Percentiles rank a stretch among this genome's conserved stretches.
Evolutionary conservation across 2,888 invertebrate genomes (phyloP).

Genomic region (Chirona hameri): DNA sequence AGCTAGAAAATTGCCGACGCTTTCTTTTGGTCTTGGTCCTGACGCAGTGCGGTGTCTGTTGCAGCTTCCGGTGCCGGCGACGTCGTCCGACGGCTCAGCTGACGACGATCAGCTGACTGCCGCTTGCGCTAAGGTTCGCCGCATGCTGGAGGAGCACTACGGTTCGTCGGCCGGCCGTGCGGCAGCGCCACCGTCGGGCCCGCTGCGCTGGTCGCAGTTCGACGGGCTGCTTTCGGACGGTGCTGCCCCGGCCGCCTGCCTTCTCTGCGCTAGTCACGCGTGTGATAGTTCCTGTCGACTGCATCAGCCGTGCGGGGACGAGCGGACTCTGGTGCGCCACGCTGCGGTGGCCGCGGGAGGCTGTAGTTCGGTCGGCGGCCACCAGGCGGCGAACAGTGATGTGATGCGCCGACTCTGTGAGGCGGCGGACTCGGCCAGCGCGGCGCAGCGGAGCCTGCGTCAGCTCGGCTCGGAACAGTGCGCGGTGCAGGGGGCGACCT

Average conservation of each 20-base stretch:
- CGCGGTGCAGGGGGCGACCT: not conserved
- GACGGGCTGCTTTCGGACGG: not conserved
- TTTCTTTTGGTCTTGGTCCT: not conserved
- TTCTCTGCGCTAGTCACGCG: not conserved
- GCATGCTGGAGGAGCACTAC: constrained; percentile 12
- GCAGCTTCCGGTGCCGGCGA: not conserved
- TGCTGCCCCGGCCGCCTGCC: not conserved
- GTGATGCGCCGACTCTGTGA: not conserved
- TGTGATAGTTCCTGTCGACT: not conserved
- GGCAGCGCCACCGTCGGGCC: not conserved
- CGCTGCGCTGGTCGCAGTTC: constrained; percentile 14
- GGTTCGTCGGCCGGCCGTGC: not conserved
- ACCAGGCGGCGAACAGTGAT: not conserved
- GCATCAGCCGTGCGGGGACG: not conserved
- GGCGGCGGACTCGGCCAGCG: constrained; percentile 1
- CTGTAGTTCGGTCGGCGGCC: not conserved
- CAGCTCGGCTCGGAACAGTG: not conserved
- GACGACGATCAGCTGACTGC: not conserved
- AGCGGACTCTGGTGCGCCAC: not conserved
- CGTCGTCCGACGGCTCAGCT: not conserved
- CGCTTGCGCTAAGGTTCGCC: not conserved
- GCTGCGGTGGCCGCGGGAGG: not conserved
- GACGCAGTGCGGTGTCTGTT: not conserved
- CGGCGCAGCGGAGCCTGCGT: not conserved
- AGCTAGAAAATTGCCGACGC: not conserved